These are phyloP conservation scores for Conus ventricosus DNA, from an alignment of 1,140 invertebrate genomes.

Conservation along the genomic window DNA sequence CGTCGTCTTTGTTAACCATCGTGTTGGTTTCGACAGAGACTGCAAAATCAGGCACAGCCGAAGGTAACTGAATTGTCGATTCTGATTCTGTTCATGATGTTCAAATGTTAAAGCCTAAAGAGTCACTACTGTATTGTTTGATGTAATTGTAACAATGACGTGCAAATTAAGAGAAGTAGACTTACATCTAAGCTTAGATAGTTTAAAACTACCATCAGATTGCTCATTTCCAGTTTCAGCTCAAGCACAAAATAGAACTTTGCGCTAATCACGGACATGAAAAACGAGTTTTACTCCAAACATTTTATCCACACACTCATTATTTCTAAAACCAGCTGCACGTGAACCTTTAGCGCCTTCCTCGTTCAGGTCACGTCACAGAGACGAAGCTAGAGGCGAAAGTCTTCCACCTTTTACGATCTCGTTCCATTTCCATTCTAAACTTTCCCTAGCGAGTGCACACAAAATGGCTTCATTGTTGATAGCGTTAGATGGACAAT, in stretches of 20 bases:
- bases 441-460: neutral
- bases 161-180: no score
- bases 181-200: no score
- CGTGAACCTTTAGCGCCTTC: neutral
- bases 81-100: no score
- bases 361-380: neutral
- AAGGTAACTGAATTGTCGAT: no score
- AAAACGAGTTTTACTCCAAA: neutral
- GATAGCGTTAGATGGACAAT: neutral
- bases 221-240: neutral
- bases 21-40: no score
- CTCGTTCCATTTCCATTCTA: neutral
- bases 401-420: neutral
- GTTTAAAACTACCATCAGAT: no score
- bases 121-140: no score
- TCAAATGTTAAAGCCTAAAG: no score
- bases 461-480: conserved; percentile 14
- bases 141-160: no score
- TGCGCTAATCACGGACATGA: neutral
- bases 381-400: neutral
- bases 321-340: neutral
- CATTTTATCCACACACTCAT: neutral
- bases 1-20: no score
- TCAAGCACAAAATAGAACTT: neutral
- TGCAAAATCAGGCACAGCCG: no score